Conservation (phyloP, 2,797 vertebrate genomes). For the Falco concolor region DNA sequence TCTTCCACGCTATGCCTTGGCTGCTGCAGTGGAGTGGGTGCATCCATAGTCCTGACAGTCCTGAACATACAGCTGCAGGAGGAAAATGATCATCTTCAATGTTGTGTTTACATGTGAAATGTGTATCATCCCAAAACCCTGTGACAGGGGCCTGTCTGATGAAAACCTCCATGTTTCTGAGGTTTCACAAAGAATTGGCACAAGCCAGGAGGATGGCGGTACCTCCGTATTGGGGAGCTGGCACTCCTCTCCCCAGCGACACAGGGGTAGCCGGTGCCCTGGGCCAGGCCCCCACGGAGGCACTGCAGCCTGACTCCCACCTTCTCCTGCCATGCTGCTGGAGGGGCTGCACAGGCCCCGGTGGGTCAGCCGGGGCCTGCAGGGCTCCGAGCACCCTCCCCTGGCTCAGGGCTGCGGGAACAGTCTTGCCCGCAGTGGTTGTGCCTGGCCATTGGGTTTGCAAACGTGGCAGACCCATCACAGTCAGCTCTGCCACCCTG, state of each 20-base stretch:
- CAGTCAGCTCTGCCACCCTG: neutral
- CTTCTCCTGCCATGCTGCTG: neutral
- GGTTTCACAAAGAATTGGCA: neutral
- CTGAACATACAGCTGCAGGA: neutral
- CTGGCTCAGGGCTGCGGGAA: neutral
- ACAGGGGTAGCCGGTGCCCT: neutral
- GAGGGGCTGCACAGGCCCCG: rapidly evolving
- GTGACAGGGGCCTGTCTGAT: neutral
- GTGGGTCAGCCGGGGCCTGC: neutral
- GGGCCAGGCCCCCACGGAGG: neutral
- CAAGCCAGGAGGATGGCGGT: neutral
- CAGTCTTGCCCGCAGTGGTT: neutral
- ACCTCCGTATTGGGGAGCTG: neutral
- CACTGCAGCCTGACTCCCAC: neutral
- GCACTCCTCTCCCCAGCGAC: neutral
- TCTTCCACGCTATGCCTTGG: neutral
- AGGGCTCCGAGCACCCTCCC: neutral
- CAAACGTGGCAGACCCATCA: neutral
- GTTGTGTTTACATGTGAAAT: neutral
- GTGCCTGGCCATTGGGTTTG: no score
- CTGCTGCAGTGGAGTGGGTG: neutral
- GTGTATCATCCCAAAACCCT: neutral
- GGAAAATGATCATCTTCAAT: neutral
- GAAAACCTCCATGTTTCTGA: neutral
- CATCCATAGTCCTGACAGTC: neutral